A percentile compares a stretch with the other conserved stretches of the same genome.
phyloP scores from a whole-genome alignment of 2,113 vertebrate species.

The Xenopus borealis region DNA sequence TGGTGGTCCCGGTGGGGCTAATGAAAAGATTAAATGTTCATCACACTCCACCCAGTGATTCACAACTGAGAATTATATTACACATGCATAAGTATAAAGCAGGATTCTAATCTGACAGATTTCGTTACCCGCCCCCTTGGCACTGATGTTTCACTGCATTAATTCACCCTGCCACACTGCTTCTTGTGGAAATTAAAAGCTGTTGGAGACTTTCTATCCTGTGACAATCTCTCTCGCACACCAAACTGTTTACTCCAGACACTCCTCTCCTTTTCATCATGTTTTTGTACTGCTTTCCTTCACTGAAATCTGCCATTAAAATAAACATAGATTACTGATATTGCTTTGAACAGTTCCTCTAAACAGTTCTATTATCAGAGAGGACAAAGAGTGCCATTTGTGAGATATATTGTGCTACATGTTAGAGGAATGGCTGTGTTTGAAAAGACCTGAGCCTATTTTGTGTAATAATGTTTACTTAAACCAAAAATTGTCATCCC shows the following conservation, averaged over 20 bases:
- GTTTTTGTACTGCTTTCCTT: neutral
- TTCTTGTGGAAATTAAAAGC: conserved; percentile 4
- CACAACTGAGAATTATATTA: neutral
- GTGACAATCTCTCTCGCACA: neutral
- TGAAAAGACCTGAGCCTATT: neutral
- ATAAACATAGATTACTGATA: neutral
- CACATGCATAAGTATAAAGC: neutral
- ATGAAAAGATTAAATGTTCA: neutral
- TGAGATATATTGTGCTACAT: neutral
- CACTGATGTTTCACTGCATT: conserved; percentile 7
- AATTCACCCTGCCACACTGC: neutral
- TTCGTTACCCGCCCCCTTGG: neutral
- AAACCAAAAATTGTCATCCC: accelerated
- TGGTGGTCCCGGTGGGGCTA: neutral
- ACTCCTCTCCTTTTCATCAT: neutral
- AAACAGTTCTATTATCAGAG: neutral
- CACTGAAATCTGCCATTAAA: neutral
- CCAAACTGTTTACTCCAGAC: neutral
- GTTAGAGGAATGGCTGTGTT: neutral
- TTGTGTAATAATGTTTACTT: accelerated
- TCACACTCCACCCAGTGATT: neutral
- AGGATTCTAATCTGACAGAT: neutral
- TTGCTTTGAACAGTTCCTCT: neutral
- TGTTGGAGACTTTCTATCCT: neutral
- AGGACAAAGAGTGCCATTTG: neutral